These are phyloP conservation scores for Stegostoma tigrinum DNA, from an alignment of 2,113 vertebrate genomes.

Conservation along the genomic window DNA sequence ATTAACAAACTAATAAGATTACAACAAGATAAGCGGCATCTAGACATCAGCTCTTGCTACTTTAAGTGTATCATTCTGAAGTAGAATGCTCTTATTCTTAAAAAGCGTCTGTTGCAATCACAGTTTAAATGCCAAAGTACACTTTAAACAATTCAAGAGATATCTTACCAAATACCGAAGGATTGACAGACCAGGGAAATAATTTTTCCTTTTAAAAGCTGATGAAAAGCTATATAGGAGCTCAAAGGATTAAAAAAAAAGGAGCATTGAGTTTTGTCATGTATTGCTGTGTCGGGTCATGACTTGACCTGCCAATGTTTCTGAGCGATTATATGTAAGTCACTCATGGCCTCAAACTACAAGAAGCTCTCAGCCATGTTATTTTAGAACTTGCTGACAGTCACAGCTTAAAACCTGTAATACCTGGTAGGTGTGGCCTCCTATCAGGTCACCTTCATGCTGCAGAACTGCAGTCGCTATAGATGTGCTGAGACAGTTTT, in stretches of 20 bases:
- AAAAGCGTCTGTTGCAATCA: neutral
- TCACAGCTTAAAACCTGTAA: neutral
- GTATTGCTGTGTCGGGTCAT: neutral
- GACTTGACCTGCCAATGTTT: neutral
- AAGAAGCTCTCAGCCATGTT: constrained; percentile 22
- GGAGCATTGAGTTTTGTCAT: neutral
- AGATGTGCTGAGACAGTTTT: neutral
- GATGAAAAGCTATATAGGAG: neutral
- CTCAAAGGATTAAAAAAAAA: neutral
- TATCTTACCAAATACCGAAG: constrained; percentile 5
- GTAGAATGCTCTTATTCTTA: neutral
- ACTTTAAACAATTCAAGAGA: constrained; percentile 4
- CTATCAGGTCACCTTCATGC: constrained; percentile 20
- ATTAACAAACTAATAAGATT: neutral
- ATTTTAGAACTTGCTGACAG: constrained; percentile 34
- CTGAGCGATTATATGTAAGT: neutral
- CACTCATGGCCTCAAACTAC: neutral
- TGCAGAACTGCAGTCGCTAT: neutral
- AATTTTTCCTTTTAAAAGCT: constrained; percentile 6
- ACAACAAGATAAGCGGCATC: neutral
- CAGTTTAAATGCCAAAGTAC: constrained; percentile 11
- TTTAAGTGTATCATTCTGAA: neutral
- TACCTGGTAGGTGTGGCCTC: neutral
- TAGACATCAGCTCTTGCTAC: neutral
- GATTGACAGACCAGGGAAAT: neutral